Evolutionary conservation across 2,797 vertebrate genomes (phyloP).

Genomic region (Staurois parvus): DNA sequence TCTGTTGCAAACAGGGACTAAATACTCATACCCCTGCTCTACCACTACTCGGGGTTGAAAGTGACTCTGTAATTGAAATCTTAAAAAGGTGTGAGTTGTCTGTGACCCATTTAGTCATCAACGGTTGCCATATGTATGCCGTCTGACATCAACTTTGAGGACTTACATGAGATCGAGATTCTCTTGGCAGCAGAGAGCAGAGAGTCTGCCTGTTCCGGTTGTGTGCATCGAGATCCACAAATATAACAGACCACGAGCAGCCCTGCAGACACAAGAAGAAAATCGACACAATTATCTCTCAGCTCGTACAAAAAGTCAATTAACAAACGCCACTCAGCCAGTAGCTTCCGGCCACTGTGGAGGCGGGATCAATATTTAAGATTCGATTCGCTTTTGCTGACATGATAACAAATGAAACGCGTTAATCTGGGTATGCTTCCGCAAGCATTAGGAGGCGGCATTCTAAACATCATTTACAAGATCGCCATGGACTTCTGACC

Average conservation of each 20-base stretch:
- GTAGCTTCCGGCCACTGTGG: neutral
- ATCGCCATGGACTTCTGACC: neutral
- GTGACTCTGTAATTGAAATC: too few species aligned
- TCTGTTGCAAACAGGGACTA: too few species aligned
- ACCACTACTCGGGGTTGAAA: too few species aligned
- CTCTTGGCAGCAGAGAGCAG: conserved; percentile 90
- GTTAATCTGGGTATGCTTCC: neutral
- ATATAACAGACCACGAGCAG: conserved; percentile 99
- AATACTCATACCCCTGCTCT: too few species aligned
- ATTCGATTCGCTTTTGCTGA: conserved; percentile 18
- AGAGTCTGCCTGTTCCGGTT: conserved; percentile 96
- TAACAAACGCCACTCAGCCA: conserved; percentile 10
- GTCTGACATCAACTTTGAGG: neutral
- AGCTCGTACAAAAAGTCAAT: conserved; percentile 30
- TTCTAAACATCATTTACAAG: neutral
- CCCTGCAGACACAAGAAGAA: conserved; percentile 72
- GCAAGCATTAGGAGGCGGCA: neutral
- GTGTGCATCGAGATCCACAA: conserved; percentile 98
- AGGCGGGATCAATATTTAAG: conserved; percentile 11
- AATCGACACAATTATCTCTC: neutral
- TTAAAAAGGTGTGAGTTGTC: too few species aligned
- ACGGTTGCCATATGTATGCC: too few species aligned
- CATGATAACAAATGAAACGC: conserved; percentile 42
- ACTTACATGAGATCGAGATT: conserved; percentile 97
- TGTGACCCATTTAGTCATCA: too few species aligned